Percentiles rank a stretch among this genome's conserved stretches.
phyloP scores from a whole-genome alignment of 2,888 invertebrate species.

The Drosophila fungiperda region DNA sequence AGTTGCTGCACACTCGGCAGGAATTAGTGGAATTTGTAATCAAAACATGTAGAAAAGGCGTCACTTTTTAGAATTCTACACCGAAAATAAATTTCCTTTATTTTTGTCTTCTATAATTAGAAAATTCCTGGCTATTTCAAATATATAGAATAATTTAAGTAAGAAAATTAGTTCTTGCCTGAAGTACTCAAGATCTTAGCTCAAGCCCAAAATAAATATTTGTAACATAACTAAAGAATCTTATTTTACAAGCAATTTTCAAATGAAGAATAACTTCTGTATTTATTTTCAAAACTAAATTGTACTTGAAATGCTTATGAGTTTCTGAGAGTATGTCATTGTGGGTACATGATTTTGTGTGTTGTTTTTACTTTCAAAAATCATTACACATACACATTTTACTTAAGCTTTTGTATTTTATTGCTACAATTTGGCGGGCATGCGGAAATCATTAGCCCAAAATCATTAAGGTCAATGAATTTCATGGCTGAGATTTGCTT shows the following conservation, averaged over 20 bases:
- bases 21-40: neutral
- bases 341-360: slow-evolving; percentile 50
- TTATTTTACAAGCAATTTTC: neutral
- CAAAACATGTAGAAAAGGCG: neutral
- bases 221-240: neutral
- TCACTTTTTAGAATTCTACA: neutral
- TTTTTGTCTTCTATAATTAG: neutral
- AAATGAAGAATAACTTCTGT: neutral
- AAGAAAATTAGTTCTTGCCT: too few relatives aligned
- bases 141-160: neutral
- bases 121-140: neutral
- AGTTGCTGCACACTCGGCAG: slow-evolving; percentile 33
- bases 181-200: neutral
- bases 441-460: slow-evolving; percentile 67
- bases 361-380: slow-evolving; percentile 72
- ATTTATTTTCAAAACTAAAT: neutral
- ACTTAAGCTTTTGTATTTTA: slow-evolving; percentile 43
- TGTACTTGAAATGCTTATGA: neutral
- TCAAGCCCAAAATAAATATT: neutral
- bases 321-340: neutral
- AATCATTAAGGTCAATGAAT: slow-evolving; percentile 74
- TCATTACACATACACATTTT: slow-evolving; percentile 22
- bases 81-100: neutral
- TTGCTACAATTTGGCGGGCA: slow-evolving; percentile 63
- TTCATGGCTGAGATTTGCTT: slow-evolving; percentile 64